Conservation (phyloP, 1,140 invertebrate species). For the Eueides isabella region DNA sequence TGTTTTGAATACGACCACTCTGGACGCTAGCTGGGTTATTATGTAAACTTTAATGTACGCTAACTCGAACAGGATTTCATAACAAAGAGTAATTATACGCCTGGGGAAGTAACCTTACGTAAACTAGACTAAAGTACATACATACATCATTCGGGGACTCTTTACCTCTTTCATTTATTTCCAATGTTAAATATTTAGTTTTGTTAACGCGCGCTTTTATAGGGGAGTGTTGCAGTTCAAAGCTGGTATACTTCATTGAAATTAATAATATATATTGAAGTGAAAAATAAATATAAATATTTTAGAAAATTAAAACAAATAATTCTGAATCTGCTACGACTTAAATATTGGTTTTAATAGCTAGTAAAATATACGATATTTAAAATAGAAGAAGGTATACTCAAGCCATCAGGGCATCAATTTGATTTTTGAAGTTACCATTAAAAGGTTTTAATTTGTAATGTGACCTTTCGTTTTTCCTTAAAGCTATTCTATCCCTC, state of each 20-base stretch:
- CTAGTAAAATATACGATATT: too few relatives aligned
- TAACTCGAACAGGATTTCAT: slow-evolving; percentile 44
- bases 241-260: background rate
- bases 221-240: background rate
- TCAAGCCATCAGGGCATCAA: background rate
- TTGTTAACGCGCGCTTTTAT: background rate
- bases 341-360: too few relatives aligned
- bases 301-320: too few relatives aligned
- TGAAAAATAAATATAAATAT: too few relatives aligned
- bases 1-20: slow-evolving; percentile 68
- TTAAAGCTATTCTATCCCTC: slow-evolving; percentile 8
- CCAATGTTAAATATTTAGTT: slow-evolving; percentile 6
- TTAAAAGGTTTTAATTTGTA: slow-evolving; percentile 17
- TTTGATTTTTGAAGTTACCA: slow-evolving; percentile 1
- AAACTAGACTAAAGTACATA: slow-evolving; percentile 38
- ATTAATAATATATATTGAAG: background rate
- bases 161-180: slow-evolving; percentile 29
- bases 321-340: too few relatives aligned
- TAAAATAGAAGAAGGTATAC: background rate
- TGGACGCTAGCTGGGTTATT: slow-evolving; percentile 45
- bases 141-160: slow-evolving; percentile 27
- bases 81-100: slow-evolving; percentile 47
- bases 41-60: slow-evolving; percentile 45
- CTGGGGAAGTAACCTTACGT: slow-evolving; percentile 38
- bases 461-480: slow-evolving; percentile 15